These are phyloP conservation scores for Cassiopea xamachana DNA, from an alignment of 30 jellyfish, hydroid and myxozoan genomes.

Conservation along the genomic window DNA sequence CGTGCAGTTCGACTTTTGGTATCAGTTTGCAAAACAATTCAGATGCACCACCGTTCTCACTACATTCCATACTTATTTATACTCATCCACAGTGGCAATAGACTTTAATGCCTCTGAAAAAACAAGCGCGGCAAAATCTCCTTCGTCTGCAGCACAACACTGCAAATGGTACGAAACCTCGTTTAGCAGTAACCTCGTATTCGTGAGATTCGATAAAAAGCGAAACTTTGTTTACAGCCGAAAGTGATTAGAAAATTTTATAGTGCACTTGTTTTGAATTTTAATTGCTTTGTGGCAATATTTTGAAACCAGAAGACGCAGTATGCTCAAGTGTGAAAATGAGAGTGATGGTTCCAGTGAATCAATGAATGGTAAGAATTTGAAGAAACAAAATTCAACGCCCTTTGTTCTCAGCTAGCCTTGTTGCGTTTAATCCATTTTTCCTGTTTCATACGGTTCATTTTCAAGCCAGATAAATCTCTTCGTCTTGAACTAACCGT, in stretches of 20 bases:
- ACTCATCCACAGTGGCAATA: neutral
- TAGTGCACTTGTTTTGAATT: neutral
- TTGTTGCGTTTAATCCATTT: neutral
- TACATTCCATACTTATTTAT: neutral
- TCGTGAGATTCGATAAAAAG: neutral
- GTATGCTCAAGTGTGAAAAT: conserved; percentile 59
- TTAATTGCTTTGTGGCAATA: neutral
- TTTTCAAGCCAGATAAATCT: neutral
- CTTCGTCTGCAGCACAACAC: no score
- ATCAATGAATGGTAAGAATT: conserved; percentile 69
- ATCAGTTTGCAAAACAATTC: conserved; percentile 46
- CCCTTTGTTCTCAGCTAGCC: neutral
- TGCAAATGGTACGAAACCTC: neutral
- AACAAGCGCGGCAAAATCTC: no score
- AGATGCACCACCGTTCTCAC: neutral
- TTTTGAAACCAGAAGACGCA: neutral
- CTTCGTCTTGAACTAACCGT: neutral
- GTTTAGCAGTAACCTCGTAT: neutral
- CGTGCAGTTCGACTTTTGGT: conserved; percentile 89
- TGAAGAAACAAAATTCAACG: neutral
- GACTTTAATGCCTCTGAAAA: neutral
- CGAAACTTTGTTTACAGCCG: neutral
- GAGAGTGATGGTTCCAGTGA: conserved; percentile 77
- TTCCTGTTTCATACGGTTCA: neutral
- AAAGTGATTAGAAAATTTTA: no score